A percentile compares a stretch with the other conserved stretches of the same genome.
Conservation (phyloP, 1,140 invertebrate species). For the Bombus impatiens region DNA sequence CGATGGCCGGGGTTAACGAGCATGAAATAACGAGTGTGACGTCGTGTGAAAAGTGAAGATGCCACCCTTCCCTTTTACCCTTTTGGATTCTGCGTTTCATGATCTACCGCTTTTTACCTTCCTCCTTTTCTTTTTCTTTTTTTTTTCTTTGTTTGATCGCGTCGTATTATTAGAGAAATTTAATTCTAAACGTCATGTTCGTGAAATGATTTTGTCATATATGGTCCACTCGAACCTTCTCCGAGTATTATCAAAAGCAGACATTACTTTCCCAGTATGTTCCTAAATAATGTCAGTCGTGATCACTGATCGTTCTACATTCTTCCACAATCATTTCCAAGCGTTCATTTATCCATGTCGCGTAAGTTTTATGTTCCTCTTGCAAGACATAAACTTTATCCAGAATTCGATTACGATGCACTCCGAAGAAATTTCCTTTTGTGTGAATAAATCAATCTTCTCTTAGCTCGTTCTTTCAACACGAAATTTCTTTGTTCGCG, state of each 20-base stretch:
- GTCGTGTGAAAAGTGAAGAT: constrained; percentile 12
- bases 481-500: not conserved
- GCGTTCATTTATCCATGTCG: not conserved
- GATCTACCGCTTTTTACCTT: not conserved
- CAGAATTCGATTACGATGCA: not conserved
- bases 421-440: constrained; percentile 3
- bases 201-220: not conserved
- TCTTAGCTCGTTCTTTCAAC: not conserved
- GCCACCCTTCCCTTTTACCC: not conserved
- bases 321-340: not conserved
- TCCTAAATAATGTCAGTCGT: not conserved
- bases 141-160: not conserved
- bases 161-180: not conserved
- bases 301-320: not conserved
- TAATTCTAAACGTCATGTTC: not conserved
- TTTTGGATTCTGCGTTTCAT: not conserved
- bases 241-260: not conserved
- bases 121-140: no score
- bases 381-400: not conserved
- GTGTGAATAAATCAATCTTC: constrained; percentile 19
- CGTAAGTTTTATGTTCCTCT: not conserved
- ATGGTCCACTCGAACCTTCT: not conserved
- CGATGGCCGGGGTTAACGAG: constrained; percentile 39
- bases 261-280: not conserved
- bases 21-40: constrained; percentile 44